These are phyloP conservation scores for Himalopsyche kuldschensis DNA, from an alignment of 2,888 invertebrate genomes.

Conservation along the genomic window DNA sequence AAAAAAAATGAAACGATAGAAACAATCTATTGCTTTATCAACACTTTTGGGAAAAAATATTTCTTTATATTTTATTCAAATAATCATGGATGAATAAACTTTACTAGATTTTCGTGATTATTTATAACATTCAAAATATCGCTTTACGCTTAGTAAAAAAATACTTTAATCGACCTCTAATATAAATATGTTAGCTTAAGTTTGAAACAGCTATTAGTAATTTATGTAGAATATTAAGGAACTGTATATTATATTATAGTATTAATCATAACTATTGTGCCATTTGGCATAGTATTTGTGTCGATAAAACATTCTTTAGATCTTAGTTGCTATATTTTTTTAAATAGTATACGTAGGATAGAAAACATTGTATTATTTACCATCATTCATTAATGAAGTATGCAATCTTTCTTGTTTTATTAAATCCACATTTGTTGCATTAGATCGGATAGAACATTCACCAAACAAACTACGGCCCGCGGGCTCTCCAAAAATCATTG, in stretches of 20 bases:
- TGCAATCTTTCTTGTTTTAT: neutral
- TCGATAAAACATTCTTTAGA: neutral
- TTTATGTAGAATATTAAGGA: neutral
- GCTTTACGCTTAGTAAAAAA: neutral
- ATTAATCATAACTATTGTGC: neutral
- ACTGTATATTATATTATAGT: neutral
- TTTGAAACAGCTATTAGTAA: neutral
- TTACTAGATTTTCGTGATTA: neutral
- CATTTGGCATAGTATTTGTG: neutral
- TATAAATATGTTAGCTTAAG: neutral
- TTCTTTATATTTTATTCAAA: too few relatives aligned
- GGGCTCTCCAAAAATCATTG: too few relatives aligned
- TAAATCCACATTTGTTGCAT: neutral
- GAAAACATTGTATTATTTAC: neutral
- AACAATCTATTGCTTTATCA: too few relatives aligned
- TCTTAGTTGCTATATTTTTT: neutral
- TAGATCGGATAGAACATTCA: too few relatives aligned
- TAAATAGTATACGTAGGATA: neutral
- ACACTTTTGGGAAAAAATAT: too few relatives aligned
- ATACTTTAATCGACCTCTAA: neutral
- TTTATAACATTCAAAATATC: neutral
- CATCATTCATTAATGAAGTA: neutral
- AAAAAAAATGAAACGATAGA: too few relatives aligned
- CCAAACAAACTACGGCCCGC: too few relatives aligned
- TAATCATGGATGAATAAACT: too few relatives aligned